Percentiles rank a stretch among this genome's conserved stretches.
Conservation (phyloP, 2,113 vertebrate species). For the Psettodes erumei region DNA sequence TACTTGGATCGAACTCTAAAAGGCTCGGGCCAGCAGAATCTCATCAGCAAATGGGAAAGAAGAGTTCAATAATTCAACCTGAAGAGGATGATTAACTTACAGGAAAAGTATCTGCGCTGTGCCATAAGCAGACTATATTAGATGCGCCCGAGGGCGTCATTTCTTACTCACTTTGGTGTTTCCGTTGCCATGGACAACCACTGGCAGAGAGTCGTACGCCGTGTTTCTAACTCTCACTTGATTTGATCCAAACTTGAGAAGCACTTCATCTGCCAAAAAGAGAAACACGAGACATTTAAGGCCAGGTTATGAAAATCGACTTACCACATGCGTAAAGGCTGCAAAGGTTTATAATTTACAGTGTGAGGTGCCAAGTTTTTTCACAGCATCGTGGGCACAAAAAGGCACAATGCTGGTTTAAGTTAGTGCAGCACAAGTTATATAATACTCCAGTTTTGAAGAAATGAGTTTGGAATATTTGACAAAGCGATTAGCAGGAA, state of each 20-base stretch:
- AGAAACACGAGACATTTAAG: constrained; percentile 52
- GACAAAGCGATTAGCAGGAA: not conserved
- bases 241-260: constrained; percentile 93
- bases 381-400: not conserved
- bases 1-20: constrained; percentile 17
- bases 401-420: not conserved
- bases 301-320: constrained; percentile 38
- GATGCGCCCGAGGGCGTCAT: not conserved
- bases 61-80: constrained; percentile 13
- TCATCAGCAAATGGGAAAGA: constrained; percentile 10
- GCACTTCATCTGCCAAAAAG: constrained; percentile 90
- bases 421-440: not conserved
- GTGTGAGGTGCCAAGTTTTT: constrained; percentile 14
- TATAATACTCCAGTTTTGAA: constrained; percentile 5
- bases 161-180: constrained; percentile 92
- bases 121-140: not conserved
- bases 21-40: not conserved
- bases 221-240: constrained; percentile 92
- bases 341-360: constrained; percentile 1
- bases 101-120: constrained; percentile 12
- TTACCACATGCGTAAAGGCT: constrained; percentile 15
- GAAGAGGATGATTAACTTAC: not conserved
- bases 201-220: constrained; percentile 90
- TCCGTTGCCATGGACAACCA: constrained; percentile 92
- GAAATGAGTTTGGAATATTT: not conserved